Evolutionary conservation across 2,888 invertebrate genomes (phyloP), one percentile per base, ranked within the genome.

Genomic region (Sinodicranocentrus sp.): DNA sequence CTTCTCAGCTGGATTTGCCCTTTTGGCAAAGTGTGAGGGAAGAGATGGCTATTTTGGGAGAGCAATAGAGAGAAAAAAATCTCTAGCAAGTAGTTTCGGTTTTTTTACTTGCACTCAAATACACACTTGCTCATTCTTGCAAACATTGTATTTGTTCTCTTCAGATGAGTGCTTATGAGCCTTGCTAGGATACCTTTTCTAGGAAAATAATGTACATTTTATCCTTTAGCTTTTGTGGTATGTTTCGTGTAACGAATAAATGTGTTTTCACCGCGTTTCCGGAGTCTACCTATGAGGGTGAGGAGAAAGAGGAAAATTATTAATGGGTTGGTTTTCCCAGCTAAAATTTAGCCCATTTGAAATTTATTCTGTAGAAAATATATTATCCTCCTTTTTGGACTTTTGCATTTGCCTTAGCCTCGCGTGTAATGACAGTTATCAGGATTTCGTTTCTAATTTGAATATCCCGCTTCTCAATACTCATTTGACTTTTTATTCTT

Each of bases 11-110:
- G 75, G 75, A 65, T 75, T 63, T 43, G 65, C 48, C 65, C 48
- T 72, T 59, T 72, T 72, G 72, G 72, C 61, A 43, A 72, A 59
- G 72, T 71, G 71, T 33, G 57, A 57, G 59, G 43, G 43, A 73
- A 44, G 72, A 73, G 72, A 73, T 61, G 72, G 72, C 59, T 73
- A 73, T 73, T 73, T 73, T 44, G 72, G 72, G 19, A 59, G 28
- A 73, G 72, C 61, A 61, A 33, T 44, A 23, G 33, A 28, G 70
- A 70, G n/a, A n/a, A n/a, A n/a, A n/a, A 54, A 28, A 48, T 43
- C 67, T 67, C 43, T 43, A 6, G 10, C 19, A 75, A 75, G 75
- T 52, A 63, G n/a, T n/a, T n/a, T n/a, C n/a, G n/a, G n/a, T n/a
- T 65, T 75, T 75, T 54, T 75, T 52, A 61, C 73, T 65, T 54